Base-by-base conservation (phyloP, 1,140 invertebrate genomes). In the Habropoda laboriosa region DNA sequence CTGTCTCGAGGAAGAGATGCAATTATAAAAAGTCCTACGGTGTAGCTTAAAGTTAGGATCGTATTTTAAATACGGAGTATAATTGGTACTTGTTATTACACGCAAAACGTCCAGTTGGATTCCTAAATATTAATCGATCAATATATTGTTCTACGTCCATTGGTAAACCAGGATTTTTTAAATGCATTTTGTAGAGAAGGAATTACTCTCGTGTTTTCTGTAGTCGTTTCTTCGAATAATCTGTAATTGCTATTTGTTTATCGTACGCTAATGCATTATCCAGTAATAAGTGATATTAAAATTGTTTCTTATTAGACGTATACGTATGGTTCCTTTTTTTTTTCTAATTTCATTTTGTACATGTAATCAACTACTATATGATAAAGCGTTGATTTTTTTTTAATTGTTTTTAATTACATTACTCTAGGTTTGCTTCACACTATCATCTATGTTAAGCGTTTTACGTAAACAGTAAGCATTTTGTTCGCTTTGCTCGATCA, bases 11-110 rank as follows among this genome's bases (percentile, higher is more conserved):
- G 24, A 47, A 45, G 16, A 13, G 13, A n/a, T 21, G 35, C 24
- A 32, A 53, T 27, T 45, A 47, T 57, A 57, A 32, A n/a, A 13
- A 27, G 13, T 57, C 24, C 47, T 53, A 30, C 6, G 12, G 27
- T 35, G 27, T 76, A 32, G 35, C 18, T 30, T 27, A 35, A 42
- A 24, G 21, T 24, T 35, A 53, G 27, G 3, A 45, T n/a, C 24
- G 24, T 58, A 76, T 68, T 57, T 45, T 76, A 57, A 47, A 67
- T 47, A 76, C 47, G 7, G 3, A 57, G 2, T 55, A 76, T 38
- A 21, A 66, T 55, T 21, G 16, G 45, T 27, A 57, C 30, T 53
- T 35, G 21, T 76, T 55, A 30, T 24, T 42, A 53, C 16, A 16
- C 8, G 5, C n/a, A n/a, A n/a, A 53, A 45, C 4, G 13, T 66